Conservation (phyloP, 1,140 invertebrate genomes). For the silkworm (Bombyx mori) region ASM3026992v2 NC_085118.1:12312001-12312500, state of each 20-base stretch:
- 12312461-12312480: too few species aligned
- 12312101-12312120: constrained; percentile 12
- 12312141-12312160: constrained; percentile 67
- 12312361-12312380: constrained; percentile 4
- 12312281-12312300: constrained; percentile 67
- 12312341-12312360: constrained; percentile 13
- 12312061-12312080: constrained; percentile 7
- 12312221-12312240: constrained; percentile 66
- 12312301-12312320: constrained; percentile 60
- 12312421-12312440: too few species aligned
- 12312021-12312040: too few species aligned
- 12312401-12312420: too few species aligned
- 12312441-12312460: too few species aligned
- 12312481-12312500: too few species aligned
- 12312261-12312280: constrained; percentile 70
- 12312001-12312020: too few species aligned
- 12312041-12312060: too few species aligned
- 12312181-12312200: constrained; percentile 67
- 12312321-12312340: constrained; percentile 13
- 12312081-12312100: constrained; percentile 1
- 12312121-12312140: constrained; percentile 52
- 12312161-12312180: constrained; percentile 54
- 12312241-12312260: constrained; percentile 71
- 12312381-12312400: not conserved
- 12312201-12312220: constrained; percentile 63